Evolutionary conservation across 2,113 vertebrate species (phyloP).

Genomic region (Nannospalax galili): DNA sequence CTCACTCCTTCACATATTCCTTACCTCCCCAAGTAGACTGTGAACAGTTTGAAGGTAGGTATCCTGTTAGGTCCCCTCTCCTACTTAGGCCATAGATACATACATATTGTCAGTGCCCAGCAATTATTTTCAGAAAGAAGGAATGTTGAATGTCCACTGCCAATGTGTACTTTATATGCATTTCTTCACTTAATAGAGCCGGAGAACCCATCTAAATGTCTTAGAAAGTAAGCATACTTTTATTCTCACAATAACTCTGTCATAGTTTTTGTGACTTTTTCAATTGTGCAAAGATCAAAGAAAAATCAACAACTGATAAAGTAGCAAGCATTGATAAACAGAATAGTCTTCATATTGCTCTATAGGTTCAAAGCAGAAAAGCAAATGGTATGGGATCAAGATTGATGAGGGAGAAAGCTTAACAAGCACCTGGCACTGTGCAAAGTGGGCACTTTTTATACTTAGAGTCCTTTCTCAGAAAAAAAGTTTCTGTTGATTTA

Average conservation of each 20-base stretch:
- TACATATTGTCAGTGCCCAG: not conserved
- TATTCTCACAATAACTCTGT: not conserved
- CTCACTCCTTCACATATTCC: not conserved
- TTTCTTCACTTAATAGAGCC: not conserved
- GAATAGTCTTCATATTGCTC: not conserved
- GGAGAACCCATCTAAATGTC: not conserved
- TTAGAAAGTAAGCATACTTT: not conserved
- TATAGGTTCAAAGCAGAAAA: not conserved
- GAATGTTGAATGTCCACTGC: not conserved
- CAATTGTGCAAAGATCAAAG: not conserved
- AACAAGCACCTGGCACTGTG: not conserved
- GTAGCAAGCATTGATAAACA: constrained; percentile 18
- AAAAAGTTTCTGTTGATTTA: not conserved
- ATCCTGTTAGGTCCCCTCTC: not conserved
- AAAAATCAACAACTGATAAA: constrained; percentile 5
- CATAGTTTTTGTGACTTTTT: not conserved
- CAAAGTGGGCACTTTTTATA: not conserved
- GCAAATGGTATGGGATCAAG: not conserved
- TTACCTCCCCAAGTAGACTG: fast-evolving
- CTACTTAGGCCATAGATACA: not conserved
- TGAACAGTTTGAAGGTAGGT: not conserved
- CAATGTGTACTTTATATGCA: not conserved
- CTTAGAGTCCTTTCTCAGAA: constrained; percentile 18
- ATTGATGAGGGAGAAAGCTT: not conserved
- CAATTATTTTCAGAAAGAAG: not conserved